Percentiles rank a stretch among this genome's conserved stretches.
Evolutionary conservation across 1,140 invertebrate genomes (phyloP).

Genomic region (Cylas formicarius): DNA sequence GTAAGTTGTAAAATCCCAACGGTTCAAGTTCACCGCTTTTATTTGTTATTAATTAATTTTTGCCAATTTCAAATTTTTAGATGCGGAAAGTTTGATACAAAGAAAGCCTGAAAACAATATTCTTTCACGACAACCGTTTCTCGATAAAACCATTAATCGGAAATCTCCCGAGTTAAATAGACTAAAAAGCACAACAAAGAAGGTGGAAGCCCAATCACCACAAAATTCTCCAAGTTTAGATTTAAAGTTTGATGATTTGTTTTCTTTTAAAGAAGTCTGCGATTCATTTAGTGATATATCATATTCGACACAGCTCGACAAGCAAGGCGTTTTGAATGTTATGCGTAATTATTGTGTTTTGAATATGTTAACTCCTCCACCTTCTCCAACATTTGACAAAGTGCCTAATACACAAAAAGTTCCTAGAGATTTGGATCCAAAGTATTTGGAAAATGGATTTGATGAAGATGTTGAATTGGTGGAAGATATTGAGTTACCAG

Average conservation of each 20-base stretch:
- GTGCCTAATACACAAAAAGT: constrained; percentile 1
- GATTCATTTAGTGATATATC: constrained; percentile 11
- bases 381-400: constrained; percentile 7
- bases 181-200: background rate
- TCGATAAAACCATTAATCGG: background rate
- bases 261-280: constrained; percentile 3
- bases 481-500: constrained; percentile 2
- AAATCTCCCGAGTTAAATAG: background rate
- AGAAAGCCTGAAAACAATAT: background rate
- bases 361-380: constrained; percentile 13
- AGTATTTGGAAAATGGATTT: constrained; percentile 6
- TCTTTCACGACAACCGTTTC: background rate
- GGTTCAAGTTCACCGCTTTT: background rate
- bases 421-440: background rate
- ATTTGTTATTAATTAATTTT: constrained; percentile 2
- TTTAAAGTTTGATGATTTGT: background rate
- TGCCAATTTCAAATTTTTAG: too few species aligned
- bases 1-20: constrained; percentile 8
- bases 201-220: background rate
- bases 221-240: background rate
- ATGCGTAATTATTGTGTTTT: constrained; percentile 7
- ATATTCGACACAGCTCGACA: background rate
- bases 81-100: background rate
- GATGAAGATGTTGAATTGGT: constrained; percentile 1
- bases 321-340: constrained; percentile 12